Percentiles rank a stretch among this genome's conserved stretches.
Conservation (phyloP, 2,113 vertebrate species). For the Phylloscopus whistleri region DNA sequence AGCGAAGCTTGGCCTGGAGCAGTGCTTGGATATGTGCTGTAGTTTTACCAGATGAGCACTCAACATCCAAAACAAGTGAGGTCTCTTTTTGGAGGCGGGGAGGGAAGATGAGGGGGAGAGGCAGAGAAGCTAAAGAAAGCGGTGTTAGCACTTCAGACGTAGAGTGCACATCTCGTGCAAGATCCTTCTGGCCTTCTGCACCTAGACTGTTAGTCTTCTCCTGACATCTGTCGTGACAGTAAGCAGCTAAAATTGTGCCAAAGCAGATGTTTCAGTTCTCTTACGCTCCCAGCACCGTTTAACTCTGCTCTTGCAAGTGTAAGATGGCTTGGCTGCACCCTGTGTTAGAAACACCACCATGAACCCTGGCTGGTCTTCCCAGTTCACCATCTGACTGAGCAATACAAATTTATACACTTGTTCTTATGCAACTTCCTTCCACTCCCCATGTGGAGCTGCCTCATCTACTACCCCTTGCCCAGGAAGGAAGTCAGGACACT, state of each 20-base stretch:
- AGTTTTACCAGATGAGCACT: not conserved
- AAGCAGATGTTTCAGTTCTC: not conserved
- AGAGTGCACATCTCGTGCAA: not conserved
- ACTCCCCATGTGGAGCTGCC: not conserved
- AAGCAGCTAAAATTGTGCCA: constrained; percentile 31
- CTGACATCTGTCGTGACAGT: not conserved
- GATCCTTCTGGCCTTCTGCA: not conserved
- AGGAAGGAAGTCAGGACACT: not conserved
- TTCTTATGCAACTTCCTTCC: not conserved
- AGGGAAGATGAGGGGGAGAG: not conserved
- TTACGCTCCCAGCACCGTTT: not conserved
- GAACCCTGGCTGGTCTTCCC: not conserved
- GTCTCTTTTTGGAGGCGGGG: not conserved
- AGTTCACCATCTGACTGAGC: not conserved
- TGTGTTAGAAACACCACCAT: not conserved
- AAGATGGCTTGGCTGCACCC: not conserved
- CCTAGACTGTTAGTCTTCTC: not conserved
- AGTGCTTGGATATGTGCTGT: not conserved
- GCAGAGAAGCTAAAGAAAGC: not conserved
- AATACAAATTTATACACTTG: not conserved
- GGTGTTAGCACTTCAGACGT: not conserved
- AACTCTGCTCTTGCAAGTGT: not conserved
- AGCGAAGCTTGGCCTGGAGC: not conserved
- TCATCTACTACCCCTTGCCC: not conserved
- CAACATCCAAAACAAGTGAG: not conserved